Conservation (phyloP, 2,888 invertebrate species). For the Brachycybe producta region DNA sequence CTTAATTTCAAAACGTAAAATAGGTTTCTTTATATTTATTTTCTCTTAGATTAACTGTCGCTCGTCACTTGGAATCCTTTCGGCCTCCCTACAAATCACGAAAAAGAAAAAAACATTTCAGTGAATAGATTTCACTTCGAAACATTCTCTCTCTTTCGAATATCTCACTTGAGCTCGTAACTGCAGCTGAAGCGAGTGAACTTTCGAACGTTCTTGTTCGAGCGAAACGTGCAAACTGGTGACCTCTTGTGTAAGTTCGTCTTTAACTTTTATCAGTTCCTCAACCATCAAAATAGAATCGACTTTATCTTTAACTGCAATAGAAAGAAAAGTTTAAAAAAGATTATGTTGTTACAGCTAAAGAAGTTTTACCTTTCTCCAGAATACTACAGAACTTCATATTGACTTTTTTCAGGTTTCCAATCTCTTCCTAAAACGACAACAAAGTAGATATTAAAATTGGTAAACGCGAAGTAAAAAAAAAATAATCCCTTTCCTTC, state of each 20-base stretch:
- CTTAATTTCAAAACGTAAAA: no score
- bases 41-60: no score
- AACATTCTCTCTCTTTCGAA: not conserved
- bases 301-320: constrained; percentile 63
- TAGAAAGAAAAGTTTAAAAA: constrained; percentile 16
- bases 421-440: constrained; percentile 42
- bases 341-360: constrained; percentile 7
- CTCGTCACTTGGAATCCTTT: no score
- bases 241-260: constrained; percentile 50
- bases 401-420: constrained; percentile 54
- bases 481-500: no score
- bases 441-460: no score
- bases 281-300: constrained; percentile 59
- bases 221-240: constrained; percentile 1
- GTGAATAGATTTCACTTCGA: not conserved
- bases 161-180: not conserved
- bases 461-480: no score
- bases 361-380: constrained; percentile 58
- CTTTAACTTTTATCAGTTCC: constrained; percentile 51
- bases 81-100: not conserved
- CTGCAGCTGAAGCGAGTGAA: constrained; percentile 8
- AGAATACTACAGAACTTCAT: constrained; percentile 56
- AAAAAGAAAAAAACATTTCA: not conserved
- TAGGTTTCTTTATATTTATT: no score
- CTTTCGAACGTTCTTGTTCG: constrained; percentile 10